Evolutionary conservation across 2,113 vertebrate genomes (phyloP).

Genomic region (Sterrhoptilus dennistouni): DNA sequence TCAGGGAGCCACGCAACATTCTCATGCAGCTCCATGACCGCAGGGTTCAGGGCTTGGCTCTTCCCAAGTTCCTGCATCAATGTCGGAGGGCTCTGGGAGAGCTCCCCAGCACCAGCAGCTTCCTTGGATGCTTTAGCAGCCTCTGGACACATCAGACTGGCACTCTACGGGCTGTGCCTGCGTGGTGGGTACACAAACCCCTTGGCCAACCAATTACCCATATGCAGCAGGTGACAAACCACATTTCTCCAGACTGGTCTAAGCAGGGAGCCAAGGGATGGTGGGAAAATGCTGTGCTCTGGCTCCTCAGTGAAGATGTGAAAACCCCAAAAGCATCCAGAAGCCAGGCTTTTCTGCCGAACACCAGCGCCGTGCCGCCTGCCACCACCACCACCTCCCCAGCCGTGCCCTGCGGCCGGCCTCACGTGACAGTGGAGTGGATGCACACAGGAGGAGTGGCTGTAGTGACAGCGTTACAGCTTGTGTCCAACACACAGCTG

Average conservation of each 20-base stretch:
- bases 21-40: not conserved
- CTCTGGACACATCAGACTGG: not conserved
- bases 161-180: not conserved
- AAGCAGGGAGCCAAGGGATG: not conserved
- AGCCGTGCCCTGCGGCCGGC: not conserved
- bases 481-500: constrained; percentile 16
- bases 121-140: not conserved
- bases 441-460: constrained; percentile 57
- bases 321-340: not conserved
- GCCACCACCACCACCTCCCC: not conserved
- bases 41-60: not conserved
- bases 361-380: rapidly evolving
- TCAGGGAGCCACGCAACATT: not conserved
- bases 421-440: constrained; percentile 10
- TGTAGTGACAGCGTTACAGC: constrained; percentile 32
- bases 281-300: not conserved
- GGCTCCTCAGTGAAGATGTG: not conserved
- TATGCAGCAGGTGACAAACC: not conserved
- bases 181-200: not conserved
- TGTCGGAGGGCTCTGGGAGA: not conserved
- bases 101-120: not conserved
- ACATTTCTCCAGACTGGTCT: not conserved
- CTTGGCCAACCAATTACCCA: not conserved
- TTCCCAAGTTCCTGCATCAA: not conserved
- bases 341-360: not conserved